phyloP scores from a whole-genome alignment of 1,140 invertebrate genomes.

The Ruditapes philippinarum region DNA sequence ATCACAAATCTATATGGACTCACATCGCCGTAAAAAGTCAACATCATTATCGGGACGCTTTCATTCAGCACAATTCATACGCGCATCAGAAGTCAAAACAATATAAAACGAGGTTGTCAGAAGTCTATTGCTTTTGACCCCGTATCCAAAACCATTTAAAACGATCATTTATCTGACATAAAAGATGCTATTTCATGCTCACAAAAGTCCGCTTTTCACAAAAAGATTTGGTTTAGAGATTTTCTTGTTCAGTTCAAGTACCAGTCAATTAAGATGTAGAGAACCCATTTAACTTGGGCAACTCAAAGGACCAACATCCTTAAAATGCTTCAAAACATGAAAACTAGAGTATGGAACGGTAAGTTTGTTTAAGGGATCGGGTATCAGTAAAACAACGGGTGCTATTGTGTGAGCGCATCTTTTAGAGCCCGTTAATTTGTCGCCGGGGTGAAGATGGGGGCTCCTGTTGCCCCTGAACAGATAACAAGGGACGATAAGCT shows the following conservation, averaged over 20 bases:
- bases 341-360: constrained; percentile 36
- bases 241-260: constrained; percentile 37
- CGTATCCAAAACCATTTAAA: constrained; percentile 50
- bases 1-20: constrained; percentile 16
- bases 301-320: constrained; percentile 8
- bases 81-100: constrained; percentile 61
- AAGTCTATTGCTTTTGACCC: constrained; percentile 46
- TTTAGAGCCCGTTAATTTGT: constrained; percentile 43
- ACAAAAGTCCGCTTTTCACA: not conserved
- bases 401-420: constrained; percentile 37
- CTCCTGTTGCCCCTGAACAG: constrained; percentile 41
- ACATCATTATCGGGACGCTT: constrained; percentile 39
- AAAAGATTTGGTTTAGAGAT: constrained; percentile 37
- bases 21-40: constrained; percentile 53
- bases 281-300: constrained; percentile 29
- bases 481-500: not conserved
- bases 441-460: constrained; percentile 23
- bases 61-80: constrained; percentile 5
- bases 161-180: constrained; percentile 40
- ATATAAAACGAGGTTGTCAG: constrained; percentile 45
- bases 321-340: constrained; percentile 54
- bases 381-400: constrained; percentile 48
- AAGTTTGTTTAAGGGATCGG: constrained; percentile 43
- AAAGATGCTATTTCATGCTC: constrained; percentile 51
- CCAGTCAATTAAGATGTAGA: constrained; percentile 63